Conservation (phyloP, 2,113 vertebrate species). For the Uropsilus gracilis region DNA sequence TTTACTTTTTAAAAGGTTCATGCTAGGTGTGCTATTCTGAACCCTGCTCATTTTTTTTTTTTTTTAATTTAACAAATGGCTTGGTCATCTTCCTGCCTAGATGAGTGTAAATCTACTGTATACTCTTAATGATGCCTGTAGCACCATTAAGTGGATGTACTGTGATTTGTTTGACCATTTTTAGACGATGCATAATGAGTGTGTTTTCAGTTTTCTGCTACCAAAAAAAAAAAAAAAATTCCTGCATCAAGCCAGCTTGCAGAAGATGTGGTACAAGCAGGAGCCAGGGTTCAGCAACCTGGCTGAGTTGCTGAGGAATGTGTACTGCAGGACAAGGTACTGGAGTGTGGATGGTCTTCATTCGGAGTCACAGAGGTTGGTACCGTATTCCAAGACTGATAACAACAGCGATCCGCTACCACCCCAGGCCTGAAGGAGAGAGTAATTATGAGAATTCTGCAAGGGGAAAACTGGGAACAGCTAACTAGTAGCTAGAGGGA, state of each 20-base stretch:
- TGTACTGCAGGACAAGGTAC: background rate
- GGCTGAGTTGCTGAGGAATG: background rate
- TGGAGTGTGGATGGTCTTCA: background rate
- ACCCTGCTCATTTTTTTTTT: background rate
- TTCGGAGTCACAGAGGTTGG: background rate
- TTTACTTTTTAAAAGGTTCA: background rate
- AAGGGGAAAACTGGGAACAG: background rate
- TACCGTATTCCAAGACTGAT: background rate
- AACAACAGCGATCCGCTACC: background rate
- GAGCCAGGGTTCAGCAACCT: slow-evolving; percentile 14
- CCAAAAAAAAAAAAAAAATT: background rate
- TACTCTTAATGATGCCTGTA: background rate
- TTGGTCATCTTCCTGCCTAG: background rate
- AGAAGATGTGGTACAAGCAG: background rate
- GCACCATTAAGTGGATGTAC: background rate
- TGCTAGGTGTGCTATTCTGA: background rate
- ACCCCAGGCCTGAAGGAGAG: background rate
- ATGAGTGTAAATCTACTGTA: background rate
- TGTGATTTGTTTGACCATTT: slow-evolving; percentile 12
- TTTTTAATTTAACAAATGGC: background rate
- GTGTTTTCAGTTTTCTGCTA: slow-evolving; percentile 20
- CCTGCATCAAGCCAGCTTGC: background rate
- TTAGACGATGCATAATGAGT: slow-evolving; percentile 1
- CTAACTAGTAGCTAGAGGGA: background rate
- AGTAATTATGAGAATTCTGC: background rate